Percentiles rank a stretch among this genome's conserved stretches.
Evolutionary conservation across 2,888 invertebrate species (phyloP).

Genomic region (Eupithecia pulchellata): DNA sequence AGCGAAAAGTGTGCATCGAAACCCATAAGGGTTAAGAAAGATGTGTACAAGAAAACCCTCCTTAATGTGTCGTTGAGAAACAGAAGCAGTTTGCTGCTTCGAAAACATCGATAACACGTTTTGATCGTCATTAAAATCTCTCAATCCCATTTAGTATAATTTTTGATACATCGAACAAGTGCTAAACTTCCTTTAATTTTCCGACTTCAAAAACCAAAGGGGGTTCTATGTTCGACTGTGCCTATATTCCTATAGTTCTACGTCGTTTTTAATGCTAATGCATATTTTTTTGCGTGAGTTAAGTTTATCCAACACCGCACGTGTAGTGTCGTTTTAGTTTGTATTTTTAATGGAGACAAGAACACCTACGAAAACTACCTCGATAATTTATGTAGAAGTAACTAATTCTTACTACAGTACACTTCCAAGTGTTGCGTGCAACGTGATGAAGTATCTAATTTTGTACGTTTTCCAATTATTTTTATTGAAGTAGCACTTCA

Average conservation of each 20-base stretch:
- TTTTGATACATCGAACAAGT: neutral
- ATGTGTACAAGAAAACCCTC: neutral
- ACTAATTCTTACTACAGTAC: neutral
- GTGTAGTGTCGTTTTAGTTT: conserved; percentile 13
- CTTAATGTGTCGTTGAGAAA: neutral
- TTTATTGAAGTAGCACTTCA: conserved; percentile 18
- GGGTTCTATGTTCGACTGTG: too few relatives aligned
- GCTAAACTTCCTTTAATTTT: neutral
- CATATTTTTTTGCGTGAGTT: neutral
- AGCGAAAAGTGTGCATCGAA: neutral
- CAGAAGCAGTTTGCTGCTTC: neutral
- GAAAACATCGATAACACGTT: neutral
- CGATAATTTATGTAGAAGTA: neutral
- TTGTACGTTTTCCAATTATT: conserved; percentile 26
- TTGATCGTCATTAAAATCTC: neutral
- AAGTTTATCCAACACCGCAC: conserved; percentile 16
- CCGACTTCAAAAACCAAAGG: too few relatives aligned
- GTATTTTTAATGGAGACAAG: conserved; percentile 19
- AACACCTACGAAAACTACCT: neutral
- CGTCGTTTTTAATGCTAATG: neutral
- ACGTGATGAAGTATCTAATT: neutral
- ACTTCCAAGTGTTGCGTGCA: conserved; percentile 4
- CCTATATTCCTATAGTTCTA: too few relatives aligned
- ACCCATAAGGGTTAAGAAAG: neutral
- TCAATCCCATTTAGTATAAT: too few relatives aligned